These are phyloP conservation scores for Platysteira castanea DNA, from an alignment of 2,113 vertebrate species.

Conservation along the genomic window DNA sequence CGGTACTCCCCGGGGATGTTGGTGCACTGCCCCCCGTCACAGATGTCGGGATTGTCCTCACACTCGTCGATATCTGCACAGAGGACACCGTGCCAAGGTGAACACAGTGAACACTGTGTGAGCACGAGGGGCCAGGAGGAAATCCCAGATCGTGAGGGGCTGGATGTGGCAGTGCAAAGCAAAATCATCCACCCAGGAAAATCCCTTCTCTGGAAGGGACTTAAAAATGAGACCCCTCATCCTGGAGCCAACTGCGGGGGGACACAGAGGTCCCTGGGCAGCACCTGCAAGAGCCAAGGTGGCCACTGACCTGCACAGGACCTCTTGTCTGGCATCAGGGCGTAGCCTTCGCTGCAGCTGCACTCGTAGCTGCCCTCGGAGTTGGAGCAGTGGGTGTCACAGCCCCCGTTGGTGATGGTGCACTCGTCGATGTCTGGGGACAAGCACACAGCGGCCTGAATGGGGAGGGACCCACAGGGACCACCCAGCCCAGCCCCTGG, in stretches of 20 bases:
- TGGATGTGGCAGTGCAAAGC: accelerated
- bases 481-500: neutral
- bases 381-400: slow-evolving; percentile 87
- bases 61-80: slow-evolving; percentile 68
- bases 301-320: slow-evolving; percentile 81
- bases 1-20: slow-evolving; percentile 89
- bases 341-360: slow-evolving; percentile 87
- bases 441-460: neutral
- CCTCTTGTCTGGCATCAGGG: slow-evolving; percentile 85
- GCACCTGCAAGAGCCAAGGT: accelerated
- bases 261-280: neutral
- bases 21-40: slow-evolving; percentile 88
- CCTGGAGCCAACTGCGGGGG: neutral
- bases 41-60: slow-evolving; percentile 87
- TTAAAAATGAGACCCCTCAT: neutral
- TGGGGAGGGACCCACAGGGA: neutral
- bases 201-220: neutral
- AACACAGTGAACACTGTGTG: neutral
- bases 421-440: slow-evolving; percentile 67
- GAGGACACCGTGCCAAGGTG: neutral
- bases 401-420: slow-evolving; percentile 86
- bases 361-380: slow-evolving; percentile 91
- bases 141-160: neutral
- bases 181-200: neutral
- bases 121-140: neutral